phyloP scores from a whole-genome alignment of 2,797 vertebrate species.

The Neosilurus mollespiculum region DNA sequence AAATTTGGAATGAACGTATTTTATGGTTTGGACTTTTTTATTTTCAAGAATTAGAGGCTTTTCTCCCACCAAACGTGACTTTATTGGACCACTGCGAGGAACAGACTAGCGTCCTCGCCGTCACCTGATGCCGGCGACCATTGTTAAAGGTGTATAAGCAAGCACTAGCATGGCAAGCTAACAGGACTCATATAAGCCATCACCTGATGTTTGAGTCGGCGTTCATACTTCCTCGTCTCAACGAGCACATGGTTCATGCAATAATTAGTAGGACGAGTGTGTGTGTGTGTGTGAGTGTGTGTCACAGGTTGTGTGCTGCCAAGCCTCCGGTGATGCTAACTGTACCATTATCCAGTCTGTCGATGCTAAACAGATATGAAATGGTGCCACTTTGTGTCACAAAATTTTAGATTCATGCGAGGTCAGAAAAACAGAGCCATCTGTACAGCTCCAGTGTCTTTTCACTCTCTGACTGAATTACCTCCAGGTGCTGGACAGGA shows the following conservation, averaged over 20 bases:
- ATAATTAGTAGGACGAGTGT: slow-evolving; percentile 66
- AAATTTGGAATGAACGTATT: too few relatives aligned
- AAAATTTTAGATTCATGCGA: slow-evolving; percentile 74
- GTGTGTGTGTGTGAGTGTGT: slow-evolving; percentile 45
- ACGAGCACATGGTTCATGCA: slow-evolving; percentile 76
- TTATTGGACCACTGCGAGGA: too few relatives aligned
- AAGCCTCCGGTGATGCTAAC: slow-evolving; percentile 64
- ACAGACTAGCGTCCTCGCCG: too few relatives aligned
- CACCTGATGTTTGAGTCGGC: slow-evolving; percentile 16
- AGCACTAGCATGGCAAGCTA: too few relatives aligned
- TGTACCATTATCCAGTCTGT: slow-evolving; percentile 66
- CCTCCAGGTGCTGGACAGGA: background rate
- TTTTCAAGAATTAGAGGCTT: too few relatives aligned
- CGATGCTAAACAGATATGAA: slow-evolving; percentile 75
- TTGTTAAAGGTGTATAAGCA: too few relatives aligned
- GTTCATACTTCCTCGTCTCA: slow-evolving; percentile 60
- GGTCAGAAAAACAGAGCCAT: slow-evolving; percentile 64
- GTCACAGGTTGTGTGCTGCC: slow-evolving; percentile 70
- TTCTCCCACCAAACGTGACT: too few relatives aligned
- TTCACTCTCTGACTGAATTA: background rate
- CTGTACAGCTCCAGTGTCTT: slow-evolving; percentile 61
- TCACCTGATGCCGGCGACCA: too few relatives aligned
- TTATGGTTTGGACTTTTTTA: too few relatives aligned
- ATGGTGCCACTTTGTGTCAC: slow-evolving; percentile 76
- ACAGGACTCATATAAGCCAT: background rate